Conservation (phyloP, 2,797 vertebrate species). For the Malacoraja senta region DNA sequence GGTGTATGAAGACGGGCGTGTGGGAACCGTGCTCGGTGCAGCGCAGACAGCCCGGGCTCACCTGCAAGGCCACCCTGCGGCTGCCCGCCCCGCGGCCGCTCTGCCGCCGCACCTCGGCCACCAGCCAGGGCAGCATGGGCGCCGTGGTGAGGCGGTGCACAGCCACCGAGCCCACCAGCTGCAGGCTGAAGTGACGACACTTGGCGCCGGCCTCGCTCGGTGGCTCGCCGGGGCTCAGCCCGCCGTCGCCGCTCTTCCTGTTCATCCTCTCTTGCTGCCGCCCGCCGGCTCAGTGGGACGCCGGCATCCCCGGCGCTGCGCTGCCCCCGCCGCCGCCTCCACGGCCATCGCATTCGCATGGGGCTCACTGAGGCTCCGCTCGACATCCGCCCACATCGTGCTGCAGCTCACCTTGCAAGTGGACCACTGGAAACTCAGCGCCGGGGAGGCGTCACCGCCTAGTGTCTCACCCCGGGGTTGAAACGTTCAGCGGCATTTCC, state of each 20-base stretch:
- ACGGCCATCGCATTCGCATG: not conserved
- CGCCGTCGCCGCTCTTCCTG: not conserved
- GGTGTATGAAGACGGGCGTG: slow-evolving; percentile 74
- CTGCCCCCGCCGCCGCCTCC: too few species aligned
- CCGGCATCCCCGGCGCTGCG: too few species aligned
- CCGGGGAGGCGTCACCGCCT: not conserved
- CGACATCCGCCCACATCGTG: slow-evolving; percentile 23
- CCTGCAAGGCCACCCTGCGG: slow-evolving; percentile 59
- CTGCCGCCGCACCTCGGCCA: slow-evolving; percentile 74
- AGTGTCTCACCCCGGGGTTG: not conserved
- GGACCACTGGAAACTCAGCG: not conserved
- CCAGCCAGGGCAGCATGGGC: slow-evolving; percentile 91
- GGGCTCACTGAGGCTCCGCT: not conserved
- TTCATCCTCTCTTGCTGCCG: not conserved
- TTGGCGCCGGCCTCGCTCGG: slow-evolving; percentile 48
- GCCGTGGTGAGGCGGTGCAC: slow-evolving; percentile 83
- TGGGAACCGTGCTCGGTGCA: slow-evolving; percentile 65
- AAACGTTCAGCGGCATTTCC: not conserved
- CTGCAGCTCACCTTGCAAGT: slow-evolving; percentile 13
- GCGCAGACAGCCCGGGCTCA: slow-evolving; percentile 64
- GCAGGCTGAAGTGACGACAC: slow-evolving; percentile 61
- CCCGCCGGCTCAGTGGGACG: not conserved
- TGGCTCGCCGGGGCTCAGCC: not conserved
- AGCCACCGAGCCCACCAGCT: slow-evolving; percentile 68
- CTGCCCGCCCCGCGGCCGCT: slow-evolving; percentile 47